phyloP scores from a whole-genome alignment of 2,888 invertebrate species.

The Sabatieria punctata region DNA sequence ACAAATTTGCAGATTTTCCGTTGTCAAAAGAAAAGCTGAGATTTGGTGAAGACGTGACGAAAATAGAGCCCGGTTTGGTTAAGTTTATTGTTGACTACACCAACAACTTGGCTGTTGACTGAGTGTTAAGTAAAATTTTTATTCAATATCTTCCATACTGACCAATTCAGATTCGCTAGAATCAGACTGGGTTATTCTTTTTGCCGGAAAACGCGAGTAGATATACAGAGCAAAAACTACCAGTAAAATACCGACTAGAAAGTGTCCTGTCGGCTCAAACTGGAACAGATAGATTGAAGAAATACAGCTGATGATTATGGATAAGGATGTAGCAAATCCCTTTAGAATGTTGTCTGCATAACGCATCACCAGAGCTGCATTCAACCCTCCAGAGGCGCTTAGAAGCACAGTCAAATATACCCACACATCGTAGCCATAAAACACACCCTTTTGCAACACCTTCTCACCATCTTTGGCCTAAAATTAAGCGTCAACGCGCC shows the following conservation, averaged over 20 bases:
- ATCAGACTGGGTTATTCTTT: no score
- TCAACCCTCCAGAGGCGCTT: constrained; percentile 83
- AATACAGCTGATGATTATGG: constrained; percentile 78
- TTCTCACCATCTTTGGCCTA: neutral
- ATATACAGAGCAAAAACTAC: constrained; percentile 88
- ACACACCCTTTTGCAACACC: constrained; percentile 47
- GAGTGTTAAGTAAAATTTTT: no score
- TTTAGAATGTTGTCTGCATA: constrained; percentile 95
- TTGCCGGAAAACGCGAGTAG: constrained; percentile 42
- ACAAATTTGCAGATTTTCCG: no score
- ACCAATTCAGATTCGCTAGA: no score
- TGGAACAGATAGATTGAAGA: constrained; percentile 76
- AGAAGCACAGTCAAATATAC: constrained; percentile 58
- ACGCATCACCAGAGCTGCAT: constrained; percentile 93
- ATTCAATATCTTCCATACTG: no score
- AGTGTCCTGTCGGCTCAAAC: constrained; percentile 65
- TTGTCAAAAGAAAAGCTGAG: no score
- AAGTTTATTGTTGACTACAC: no score
- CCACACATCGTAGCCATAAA: constrained; percentile 40
- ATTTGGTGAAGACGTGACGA: no score
- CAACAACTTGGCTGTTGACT: no score
- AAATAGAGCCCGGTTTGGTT: no score
- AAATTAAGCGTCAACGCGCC: no score
- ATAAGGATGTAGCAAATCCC: constrained; percentile 89
- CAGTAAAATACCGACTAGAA: constrained; percentile 60